These are phyloP conservation scores for Chrysina gloriosa DNA, from an alignment of 2,888 invertebrate genomes.

Conservation along the genomic window DNA sequence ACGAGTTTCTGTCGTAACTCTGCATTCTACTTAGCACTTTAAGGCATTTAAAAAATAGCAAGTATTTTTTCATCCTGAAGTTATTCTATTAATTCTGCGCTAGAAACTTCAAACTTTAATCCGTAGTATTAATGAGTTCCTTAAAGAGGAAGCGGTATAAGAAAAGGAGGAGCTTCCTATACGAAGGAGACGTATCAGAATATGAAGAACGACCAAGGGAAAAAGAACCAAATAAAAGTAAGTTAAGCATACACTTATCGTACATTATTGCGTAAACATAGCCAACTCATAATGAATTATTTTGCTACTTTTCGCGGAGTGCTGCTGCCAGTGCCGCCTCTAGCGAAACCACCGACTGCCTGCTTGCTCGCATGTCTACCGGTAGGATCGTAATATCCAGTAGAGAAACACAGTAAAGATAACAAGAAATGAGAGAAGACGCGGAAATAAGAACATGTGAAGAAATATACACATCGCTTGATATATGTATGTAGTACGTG, in stretches of 20 bases:
- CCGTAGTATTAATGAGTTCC: conserved; percentile 22
- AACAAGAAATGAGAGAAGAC: conserved; percentile 27
- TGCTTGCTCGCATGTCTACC: conserved; percentile 12
- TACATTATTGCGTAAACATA: conserved; percentile 29
- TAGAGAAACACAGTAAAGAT: conserved; percentile 30
- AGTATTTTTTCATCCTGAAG: conserved; percentile 9
- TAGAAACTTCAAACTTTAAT: conserved; percentile 22
- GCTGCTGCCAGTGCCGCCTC: conserved; percentile 16
- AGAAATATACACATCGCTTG: conserved; percentile 31
- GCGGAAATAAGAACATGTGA: conserved; percentile 35
- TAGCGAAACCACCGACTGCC: conserved; percentile 23
- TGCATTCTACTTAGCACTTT: conserved; percentile 5
- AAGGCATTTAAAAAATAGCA: conserved; percentile 19
- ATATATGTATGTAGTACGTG: not conserved
- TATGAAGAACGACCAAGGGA: conserved; percentile 6
- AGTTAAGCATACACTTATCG: conserved; percentile 23
- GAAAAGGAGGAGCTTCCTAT: conserved; percentile 16
- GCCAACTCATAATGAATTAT: conserved; percentile 30
- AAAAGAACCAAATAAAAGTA: conserved; percentile 15
- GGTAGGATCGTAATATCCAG: conserved; percentile 14
- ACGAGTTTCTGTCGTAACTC: not conserved
- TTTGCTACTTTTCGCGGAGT: conserved; percentile 30
- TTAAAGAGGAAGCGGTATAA: conserved; percentile 6
- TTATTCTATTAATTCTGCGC: conserved; percentile 19
- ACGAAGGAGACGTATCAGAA: not conserved